A percentile compares a stretch with the other conserved stretches of the same genome.
These are phyloP conservation scores for Maccullochella peelii DNA, from an alignment of 2,113 vertebrate species.

Conservation along the genomic window DNA sequence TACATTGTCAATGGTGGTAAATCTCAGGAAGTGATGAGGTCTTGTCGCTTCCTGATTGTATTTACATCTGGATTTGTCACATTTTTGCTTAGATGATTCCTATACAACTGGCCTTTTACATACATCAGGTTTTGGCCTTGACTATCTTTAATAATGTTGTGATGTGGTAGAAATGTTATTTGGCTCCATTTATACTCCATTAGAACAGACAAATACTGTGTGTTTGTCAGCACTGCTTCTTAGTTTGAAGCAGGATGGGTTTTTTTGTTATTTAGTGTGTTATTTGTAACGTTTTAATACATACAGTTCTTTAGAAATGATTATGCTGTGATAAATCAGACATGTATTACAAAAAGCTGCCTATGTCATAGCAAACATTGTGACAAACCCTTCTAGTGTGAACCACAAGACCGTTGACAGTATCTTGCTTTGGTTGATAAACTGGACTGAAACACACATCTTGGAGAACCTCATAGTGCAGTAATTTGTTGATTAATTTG, in stretches of 20 bases:
- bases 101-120: not conserved
- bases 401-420: not conserved
- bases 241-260: not conserved
- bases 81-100: not conserved
- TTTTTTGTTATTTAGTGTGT: not conserved
- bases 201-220: fast-evolving
- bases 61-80: not conserved
- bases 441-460: not conserved
- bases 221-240: not conserved
- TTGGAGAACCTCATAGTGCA: not conserved
- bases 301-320: not conserved
- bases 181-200: not conserved
- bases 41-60: not conserved
- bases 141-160: not conserved
- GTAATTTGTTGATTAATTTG: not conserved
- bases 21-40: not conserved
- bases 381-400: not conserved
- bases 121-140: not conserved
- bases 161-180: not conserved
- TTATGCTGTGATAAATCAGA: not conserved
- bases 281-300: not conserved
- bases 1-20: not conserved
- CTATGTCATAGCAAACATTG: not conserved
- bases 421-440: not conserved
- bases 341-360: not conserved